Conservation (phyloP, 2,888 invertebrate genomes). For the Drosophila meridionalis region DNA sequence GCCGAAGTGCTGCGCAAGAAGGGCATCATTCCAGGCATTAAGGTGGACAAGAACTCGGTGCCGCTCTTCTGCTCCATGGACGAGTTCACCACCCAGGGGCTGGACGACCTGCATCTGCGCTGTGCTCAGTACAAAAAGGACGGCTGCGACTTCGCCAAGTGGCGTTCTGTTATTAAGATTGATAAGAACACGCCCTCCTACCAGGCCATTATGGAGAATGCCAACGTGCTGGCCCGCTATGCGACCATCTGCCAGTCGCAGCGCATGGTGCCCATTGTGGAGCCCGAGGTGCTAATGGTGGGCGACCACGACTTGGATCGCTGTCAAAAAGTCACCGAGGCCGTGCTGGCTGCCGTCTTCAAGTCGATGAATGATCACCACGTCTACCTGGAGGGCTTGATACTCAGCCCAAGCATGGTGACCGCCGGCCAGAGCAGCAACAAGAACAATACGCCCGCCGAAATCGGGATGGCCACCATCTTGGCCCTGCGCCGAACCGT, state of each 20-base stretch:
- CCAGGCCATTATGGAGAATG: constrained; percentile 96
- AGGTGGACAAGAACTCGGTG: constrained; percentile 98
- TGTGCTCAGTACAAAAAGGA: constrained; percentile 99
- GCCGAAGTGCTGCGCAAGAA: constrained; percentile 93
- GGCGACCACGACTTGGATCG: constrained; percentile 97
- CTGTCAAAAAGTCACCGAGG: constrained; percentile 97
- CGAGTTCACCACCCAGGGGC: constrained; percentile 98
- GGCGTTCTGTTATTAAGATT: constrained; percentile 98
- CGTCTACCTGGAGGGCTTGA: constrained; percentile 98
- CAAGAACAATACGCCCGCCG: constrained; percentile 90
- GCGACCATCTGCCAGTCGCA: constrained; percentile 98
- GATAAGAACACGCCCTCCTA: constrained; percentile 95
- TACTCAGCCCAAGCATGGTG: constrained; percentile 99
- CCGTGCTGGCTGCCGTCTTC: constrained; percentile 96
- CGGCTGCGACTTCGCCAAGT: constrained; percentile 99
- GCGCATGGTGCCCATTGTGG: constrained; percentile 99
- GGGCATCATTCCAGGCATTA: constrained; percentile 97
- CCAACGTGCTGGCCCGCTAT: constrained; percentile 98
- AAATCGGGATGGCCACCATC: constrained; percentile 96
- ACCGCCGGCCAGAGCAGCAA: constrained; percentile 93
- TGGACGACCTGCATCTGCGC: constrained; percentile 96
- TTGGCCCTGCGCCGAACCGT: constrained; percentile 96
- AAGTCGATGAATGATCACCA: constrained; percentile 98
- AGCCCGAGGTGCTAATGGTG: constrained; percentile 98
- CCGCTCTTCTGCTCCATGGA: constrained; percentile 96